Evolutionary conservation across 2,888 invertebrate genomes (phyloP).

Genomic region (Ctena decussata): DNA sequence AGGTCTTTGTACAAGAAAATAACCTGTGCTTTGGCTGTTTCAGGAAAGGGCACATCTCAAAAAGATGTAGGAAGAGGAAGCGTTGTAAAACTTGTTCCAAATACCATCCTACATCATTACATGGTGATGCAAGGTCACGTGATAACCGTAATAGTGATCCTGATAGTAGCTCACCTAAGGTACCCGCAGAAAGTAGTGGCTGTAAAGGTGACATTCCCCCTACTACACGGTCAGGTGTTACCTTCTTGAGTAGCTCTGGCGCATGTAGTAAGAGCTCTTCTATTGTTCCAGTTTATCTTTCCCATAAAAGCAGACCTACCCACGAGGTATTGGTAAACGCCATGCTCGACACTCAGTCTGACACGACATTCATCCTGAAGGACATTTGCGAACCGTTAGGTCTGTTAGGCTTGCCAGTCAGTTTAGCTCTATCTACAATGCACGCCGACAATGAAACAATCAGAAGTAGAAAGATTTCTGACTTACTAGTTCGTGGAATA

Average conservation of each 20-base stretch:
- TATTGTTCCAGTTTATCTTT: slow-evolving; percentile 54
- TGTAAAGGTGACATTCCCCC: not conserved
- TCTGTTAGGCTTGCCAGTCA: slow-evolving; percentile 13
- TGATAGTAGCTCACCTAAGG: not conserved
- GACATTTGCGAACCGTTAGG: slow-evolving; percentile 35
- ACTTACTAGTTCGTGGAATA: too few relatives aligned
- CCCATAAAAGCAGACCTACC: slow-evolving; percentile 31
- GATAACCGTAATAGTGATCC: too few relatives aligned
- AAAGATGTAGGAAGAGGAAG: slow-evolving; percentile 8
- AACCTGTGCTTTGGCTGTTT: slow-evolving; percentile 47
- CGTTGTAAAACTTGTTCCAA: slow-evolving; percentile 24
- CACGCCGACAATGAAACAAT: slow-evolving; percentile 15
- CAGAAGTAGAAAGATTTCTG: too few relatives aligned
- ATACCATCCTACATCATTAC: slow-evolving; percentile 48
- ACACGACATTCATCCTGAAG: slow-evolving; percentile 60
- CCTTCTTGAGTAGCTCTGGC: not conserved
- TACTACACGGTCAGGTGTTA: not conserved
- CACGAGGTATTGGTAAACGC: slow-evolving; percentile 60
- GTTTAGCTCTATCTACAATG: slow-evolving; percentile 62
- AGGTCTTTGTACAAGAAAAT: slow-evolving; percentile 17
- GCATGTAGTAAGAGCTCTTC: slow-evolving; percentile 20
- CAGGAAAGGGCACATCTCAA: slow-evolving; percentile 17
- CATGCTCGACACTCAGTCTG: slow-evolving; percentile 64
- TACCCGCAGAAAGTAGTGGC: not conserved
- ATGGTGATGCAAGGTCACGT: slow-evolving; percentile 32